A percentile compares a stretch with the other conserved stretches of the same genome.
These are phyloP conservation scores for Adela reaumurella DNA, from an alignment of 2,888 invertebrate genomes.

Conservation along the genomic window DNA sequence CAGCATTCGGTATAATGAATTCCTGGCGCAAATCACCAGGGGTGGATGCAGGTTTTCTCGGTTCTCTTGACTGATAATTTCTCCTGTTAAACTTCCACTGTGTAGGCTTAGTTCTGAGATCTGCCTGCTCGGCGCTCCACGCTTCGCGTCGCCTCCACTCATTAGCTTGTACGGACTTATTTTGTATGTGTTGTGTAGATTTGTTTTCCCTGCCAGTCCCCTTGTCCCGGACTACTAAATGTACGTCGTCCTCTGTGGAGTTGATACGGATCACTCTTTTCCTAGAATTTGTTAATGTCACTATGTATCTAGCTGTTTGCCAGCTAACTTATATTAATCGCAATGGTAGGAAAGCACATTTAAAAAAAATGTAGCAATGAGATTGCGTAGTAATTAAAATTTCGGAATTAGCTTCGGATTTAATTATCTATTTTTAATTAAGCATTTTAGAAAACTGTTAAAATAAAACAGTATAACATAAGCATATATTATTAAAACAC, in stretches of 20 bases:
- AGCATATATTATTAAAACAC: too few species aligned
- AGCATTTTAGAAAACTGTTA: too few species aligned
- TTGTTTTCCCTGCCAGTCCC: constrained; percentile 70
- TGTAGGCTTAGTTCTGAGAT: constrained; percentile 63
- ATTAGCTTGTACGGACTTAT: constrained; percentile 71
- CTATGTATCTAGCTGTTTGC: constrained; percentile 49
- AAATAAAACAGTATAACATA: too few species aligned
- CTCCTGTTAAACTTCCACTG: constrained; percentile 74
- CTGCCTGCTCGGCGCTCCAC: constrained; percentile 77
- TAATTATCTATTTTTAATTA: too few species aligned
- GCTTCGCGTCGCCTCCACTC: constrained; percentile 81
- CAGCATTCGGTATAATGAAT: constrained; percentile 39
- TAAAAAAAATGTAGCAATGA: too few species aligned
- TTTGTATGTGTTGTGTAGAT: constrained; percentile 69
- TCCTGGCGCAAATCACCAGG: constrained; percentile 47
- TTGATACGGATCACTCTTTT: constrained; percentile 71
- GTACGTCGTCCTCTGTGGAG: constrained; percentile 71
- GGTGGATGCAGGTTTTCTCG: constrained; percentile 44
- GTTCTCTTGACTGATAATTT: constrained; percentile 51
- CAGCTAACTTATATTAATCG: constrained; percentile 13
- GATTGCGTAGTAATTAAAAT: too few species aligned
- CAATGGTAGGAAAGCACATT: constrained; percentile 9
- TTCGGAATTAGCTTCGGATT: too few species aligned
- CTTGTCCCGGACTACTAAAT: constrained; percentile 69
- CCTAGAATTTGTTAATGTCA: constrained; percentile 61